phyloP scores from a whole-genome alignment of 2,113 vertebrate species.

The Dryoscopus gambensis region DNA sequence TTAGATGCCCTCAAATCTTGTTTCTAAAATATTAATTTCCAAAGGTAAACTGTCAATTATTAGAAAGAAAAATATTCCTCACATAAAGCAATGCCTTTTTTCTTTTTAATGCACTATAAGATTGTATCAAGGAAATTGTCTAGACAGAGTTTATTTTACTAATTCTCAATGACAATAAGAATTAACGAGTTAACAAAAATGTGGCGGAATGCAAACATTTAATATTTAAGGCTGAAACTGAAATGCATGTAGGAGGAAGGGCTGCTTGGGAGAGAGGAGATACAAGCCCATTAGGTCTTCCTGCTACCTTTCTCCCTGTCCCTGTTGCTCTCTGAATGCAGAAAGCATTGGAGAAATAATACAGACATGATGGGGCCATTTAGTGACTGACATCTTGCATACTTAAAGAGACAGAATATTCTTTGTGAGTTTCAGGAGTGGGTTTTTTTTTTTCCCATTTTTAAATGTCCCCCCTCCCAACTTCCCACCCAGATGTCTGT shows the following conservation, averaged over 20 bases:
- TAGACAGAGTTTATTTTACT: constrained; percentile 28
- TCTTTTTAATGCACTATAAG: neutral
- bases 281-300: neutral
- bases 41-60: neutral
- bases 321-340: neutral
- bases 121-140: constrained; percentile 14
- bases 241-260: neutral
- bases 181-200: neutral
- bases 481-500: neutral
- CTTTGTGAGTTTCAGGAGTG: neutral
- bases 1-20: neutral
- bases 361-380: neutral
- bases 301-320: neutral
- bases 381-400: neutral
- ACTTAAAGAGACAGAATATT: neutral
- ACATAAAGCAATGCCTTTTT: neutral
- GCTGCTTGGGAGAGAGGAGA: neutral
- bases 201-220: neutral
- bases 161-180: neutral
- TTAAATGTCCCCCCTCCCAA: neutral
- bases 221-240: neutral
- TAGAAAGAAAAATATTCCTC: constrained; percentile 6
- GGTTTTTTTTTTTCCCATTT: neutral
- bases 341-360: neutral
- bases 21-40: neutral